These are phyloP conservation scores for Drosophila willistoni DNA, from an alignment of 1,140 invertebrate species.

Conservation along the genomic window DNA sequence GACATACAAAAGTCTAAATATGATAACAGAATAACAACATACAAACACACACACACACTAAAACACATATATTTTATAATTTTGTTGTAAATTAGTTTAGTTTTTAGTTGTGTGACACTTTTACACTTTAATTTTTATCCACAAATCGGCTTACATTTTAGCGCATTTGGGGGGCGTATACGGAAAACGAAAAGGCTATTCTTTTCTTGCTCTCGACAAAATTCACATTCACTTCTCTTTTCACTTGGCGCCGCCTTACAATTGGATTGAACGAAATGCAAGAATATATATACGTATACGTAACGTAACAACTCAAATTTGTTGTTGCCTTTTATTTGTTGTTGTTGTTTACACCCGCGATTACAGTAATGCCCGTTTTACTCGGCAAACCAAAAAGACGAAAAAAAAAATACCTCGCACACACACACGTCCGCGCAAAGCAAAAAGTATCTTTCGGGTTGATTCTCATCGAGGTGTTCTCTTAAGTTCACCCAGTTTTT, in stretches of 20 bases:
- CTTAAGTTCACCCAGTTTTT: constrained; percentile 17
- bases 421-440: constrained; percentile 46
- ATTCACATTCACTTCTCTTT: constrained; percentile 41
- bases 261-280: constrained; percentile 12
- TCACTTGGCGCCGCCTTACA: constrained; percentile 20
- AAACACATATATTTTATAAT: too few relatives aligned
- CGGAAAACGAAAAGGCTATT: constrained; percentile 26
- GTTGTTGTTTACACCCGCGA: constrained; percentile 61
- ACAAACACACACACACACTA: neutral
- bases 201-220: constrained; percentile 34
- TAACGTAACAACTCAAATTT: constrained; percentile 31
- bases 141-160: constrained; percentile 48
- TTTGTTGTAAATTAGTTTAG: constrained; percentile 15
- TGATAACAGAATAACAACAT: constrained; percentile 1
- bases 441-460: constrained; percentile 46
- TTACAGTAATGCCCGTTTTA: constrained; percentile 43
- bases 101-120: constrained; percentile 15
- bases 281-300: constrained; percentile 10
- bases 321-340: constrained; percentile 1
- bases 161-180: constrained; percentile 23
- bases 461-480: constrained; percentile 2
- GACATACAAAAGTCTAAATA: constrained; percentile 14
- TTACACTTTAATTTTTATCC: constrained; percentile 35
- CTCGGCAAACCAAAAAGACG: constrained; percentile 36
- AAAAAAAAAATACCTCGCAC: constrained; percentile 21